A percentile compares a stretch with the other conserved stretches of the same genome.
These are phyloP conservation scores for Tholera decimalis DNA, from an alignment of 2,888 invertebrate species.

Conservation along the genomic window DNA sequence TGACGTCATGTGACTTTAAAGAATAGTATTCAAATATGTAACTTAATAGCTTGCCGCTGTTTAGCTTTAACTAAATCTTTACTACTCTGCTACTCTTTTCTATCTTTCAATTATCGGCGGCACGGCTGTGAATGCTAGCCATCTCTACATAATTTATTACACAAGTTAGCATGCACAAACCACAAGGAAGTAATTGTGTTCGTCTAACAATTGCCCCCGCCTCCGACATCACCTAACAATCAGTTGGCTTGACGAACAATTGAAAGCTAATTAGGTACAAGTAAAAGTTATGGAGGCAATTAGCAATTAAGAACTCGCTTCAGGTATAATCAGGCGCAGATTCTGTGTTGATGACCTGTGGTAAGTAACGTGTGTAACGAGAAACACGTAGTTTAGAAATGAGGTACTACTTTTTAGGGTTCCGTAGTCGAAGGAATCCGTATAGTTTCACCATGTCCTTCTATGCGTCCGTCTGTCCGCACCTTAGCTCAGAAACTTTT, in stretches of 20 bases:
- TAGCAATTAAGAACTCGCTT: conserved; percentile 18
- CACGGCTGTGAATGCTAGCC: background rate
- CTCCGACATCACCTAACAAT: conserved; percentile 17
- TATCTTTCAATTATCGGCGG: background rate
- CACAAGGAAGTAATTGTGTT: conserved; percentile 20
- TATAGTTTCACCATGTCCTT: too few species aligned
- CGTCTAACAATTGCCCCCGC: conserved; percentile 5
- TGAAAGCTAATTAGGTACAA: conserved; percentile 80
- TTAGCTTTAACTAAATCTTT: background rate
- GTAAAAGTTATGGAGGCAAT: conserved; percentile 73
- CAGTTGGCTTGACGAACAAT: conserved; percentile 17
- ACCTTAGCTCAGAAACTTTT: too few species aligned
- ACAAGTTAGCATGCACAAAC: conserved; percentile 1
- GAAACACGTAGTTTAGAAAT: background rate
- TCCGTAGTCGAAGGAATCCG: too few species aligned
- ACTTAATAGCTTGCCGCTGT: background rate
- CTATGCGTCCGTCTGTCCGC: too few species aligned
- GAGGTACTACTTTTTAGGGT: too few species aligned
- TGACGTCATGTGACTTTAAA: background rate
- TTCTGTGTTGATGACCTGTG: conserved; percentile 25
- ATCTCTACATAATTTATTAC: background rate
- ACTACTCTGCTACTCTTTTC: background rate
- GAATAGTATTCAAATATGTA: background rate
- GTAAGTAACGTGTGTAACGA: background rate
- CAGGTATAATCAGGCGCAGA: conserved; percentile 30